Conservation (phyloP, 1,140 invertebrate genomes). For the Cydia pomonella region DNA sequence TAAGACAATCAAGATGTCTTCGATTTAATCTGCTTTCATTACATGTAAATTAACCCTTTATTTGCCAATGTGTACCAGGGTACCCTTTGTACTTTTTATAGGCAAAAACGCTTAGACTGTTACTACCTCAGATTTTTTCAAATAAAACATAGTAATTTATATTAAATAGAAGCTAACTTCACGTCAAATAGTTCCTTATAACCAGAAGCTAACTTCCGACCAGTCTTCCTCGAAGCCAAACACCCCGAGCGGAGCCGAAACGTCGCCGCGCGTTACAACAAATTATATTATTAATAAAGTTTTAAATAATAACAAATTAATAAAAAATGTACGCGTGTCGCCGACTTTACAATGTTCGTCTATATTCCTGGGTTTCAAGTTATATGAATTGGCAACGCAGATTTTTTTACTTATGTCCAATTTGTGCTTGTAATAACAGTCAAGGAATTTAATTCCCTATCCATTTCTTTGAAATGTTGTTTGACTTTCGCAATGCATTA, state of each 20-base stretch:
- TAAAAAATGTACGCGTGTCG: slow-evolving; percentile 72
- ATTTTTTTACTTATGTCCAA: background rate
- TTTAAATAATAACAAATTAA: slow-evolving; percentile 78
- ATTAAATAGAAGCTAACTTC: background rate
- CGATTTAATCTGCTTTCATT: background rate
- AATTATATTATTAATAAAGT: slow-evolving; percentile 80
- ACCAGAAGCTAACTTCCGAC: slow-evolving; percentile 57
- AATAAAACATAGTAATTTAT: background rate
- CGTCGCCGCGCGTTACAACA: slow-evolving; percentile 70
- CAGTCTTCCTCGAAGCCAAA: slow-evolving; percentile 69
- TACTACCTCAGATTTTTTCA: background rate
- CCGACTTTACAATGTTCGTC: background rate
- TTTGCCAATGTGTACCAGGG: background rate
- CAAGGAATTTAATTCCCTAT: too few species aligned
- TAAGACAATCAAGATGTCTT: too few species aligned
- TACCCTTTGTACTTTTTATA: background rate
- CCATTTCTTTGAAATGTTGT: too few species aligned
- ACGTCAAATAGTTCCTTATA: slow-evolving; percentile 3
- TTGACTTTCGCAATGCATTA: too few species aligned
- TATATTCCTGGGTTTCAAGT: background rate
- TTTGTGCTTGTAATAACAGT: too few species aligned
- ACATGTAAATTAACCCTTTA: background rate
- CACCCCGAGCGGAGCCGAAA: slow-evolving; percentile 51
- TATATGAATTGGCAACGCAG: background rate
- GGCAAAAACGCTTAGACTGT: background rate